Evolutionary conservation across 2,797 vertebrate genomes (phyloP).

Genomic region (Vipera ursinii): DNA sequence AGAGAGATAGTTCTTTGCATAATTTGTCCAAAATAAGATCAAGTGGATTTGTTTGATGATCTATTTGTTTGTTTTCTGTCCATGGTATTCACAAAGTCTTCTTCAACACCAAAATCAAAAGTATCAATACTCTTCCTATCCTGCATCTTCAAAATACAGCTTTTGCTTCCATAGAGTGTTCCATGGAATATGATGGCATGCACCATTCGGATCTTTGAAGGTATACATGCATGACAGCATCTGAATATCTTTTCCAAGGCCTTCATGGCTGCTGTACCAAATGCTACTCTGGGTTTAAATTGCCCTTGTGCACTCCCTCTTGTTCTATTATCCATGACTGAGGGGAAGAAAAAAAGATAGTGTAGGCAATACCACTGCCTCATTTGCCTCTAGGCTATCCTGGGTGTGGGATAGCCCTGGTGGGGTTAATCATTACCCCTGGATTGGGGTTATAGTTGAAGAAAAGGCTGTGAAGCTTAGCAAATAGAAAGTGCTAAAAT

Average conservation of each 20-base stretch:
- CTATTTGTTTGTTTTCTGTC: not conserved
- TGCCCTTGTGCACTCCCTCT: not conserved
- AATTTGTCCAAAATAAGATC: not conserved
- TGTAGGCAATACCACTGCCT: not conserved
- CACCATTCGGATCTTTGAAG: not conserved
- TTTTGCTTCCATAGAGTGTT: not conserved
- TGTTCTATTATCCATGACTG: not conserved
- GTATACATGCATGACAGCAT: not conserved
- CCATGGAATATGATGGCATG: not conserved
- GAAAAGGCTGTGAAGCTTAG: not conserved
- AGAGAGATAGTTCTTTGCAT: not conserved
- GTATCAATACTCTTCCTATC: not conserved
- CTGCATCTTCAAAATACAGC: not conserved
- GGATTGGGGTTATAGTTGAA: not conserved
- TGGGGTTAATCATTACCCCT: not conserved
- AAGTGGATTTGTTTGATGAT: not conserved
- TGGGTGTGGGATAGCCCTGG: not conserved
- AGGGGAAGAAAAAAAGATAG: not conserved
- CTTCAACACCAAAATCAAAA: not conserved
- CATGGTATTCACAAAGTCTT: not conserved
- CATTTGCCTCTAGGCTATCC: not conserved
- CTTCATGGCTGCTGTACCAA: not conserved
- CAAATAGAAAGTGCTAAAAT: not conserved
- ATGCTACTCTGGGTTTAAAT: not conserved
- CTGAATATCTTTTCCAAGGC: not conserved